Percentiles rank a stretch among this genome's conserved stretches.
These are phyloP conservation scores for Drosophila helvetica DNA, from an alignment of 2,888 invertebrate species.

Conservation along the genomic window DNA sequence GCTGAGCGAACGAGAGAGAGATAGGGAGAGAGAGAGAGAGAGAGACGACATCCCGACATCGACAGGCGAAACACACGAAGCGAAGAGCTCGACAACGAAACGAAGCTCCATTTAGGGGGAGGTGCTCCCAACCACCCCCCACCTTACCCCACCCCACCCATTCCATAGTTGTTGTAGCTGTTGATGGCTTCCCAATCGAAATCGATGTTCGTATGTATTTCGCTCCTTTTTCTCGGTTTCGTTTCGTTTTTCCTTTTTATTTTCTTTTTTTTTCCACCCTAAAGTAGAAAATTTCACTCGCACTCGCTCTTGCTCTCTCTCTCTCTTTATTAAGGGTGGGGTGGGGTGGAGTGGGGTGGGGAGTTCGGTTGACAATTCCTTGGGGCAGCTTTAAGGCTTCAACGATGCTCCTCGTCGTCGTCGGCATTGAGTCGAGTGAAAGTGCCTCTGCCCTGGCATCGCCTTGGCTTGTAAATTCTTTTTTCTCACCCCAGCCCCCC, in stretches of 20 bases:
- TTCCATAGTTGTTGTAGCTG: constrained; percentile 44
- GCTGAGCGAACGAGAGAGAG: constrained; percentile 3
- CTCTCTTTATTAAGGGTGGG: constrained; percentile 10
- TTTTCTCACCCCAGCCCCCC: constrained; percentile 1
- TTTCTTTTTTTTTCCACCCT: constrained; percentile 54
- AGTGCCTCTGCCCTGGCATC: constrained; percentile 46
- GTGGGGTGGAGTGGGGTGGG: background rate
- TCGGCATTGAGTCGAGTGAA: constrained; percentile 56
- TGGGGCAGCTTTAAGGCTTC: constrained; percentile 66
- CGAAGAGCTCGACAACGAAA: constrained; percentile 19
- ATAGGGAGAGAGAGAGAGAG: constrained; percentile 16
- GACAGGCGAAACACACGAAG: constrained; percentile 42
- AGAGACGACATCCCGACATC: constrained; percentile 27
- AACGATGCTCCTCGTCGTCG: constrained; percentile 33
- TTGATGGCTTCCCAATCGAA: constrained; percentile 84
- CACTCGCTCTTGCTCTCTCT: constrained; percentile 25
- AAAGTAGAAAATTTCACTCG: constrained; percentile 39
- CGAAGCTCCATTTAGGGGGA: constrained; percentile 23
- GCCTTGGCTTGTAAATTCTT: constrained; percentile 34
- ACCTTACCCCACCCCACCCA: background rate
- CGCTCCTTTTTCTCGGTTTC: constrained; percentile 42
- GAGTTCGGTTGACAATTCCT: constrained; percentile 41
- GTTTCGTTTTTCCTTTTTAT: constrained; percentile 37
- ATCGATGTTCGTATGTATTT: constrained; percentile 82
- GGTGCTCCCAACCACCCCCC: background rate